A percentile compares a stretch with the other conserved stretches of the same genome.
Conservation (phyloP, 2,888 invertebrate genomes). For the Xestia c-nigrum region DNA sequence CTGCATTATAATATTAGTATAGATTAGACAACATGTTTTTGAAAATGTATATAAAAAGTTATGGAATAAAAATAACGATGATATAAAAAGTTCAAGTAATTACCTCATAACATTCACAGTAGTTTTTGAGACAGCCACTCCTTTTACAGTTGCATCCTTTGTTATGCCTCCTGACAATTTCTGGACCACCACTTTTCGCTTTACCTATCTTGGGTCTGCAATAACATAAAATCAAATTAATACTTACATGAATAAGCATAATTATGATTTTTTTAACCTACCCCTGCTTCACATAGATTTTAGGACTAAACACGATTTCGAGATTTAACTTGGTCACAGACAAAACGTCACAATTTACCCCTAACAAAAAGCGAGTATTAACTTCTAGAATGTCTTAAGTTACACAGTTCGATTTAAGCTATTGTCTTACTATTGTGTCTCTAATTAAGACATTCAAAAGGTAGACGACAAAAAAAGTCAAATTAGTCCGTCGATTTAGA, state of each 20-base stretch:
- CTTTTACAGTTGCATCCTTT: slow-evolving; percentile 99
- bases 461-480: too few species aligned
- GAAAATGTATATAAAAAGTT: background rate
- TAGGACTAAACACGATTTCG: background rate
- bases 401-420: too few species aligned
- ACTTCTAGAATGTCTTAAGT: too few species aligned
- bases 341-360: background rate
- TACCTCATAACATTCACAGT: slow-evolving; percentile 99
- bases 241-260: background rate
- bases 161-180: slow-evolving; percentile 95
- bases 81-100: background rate
- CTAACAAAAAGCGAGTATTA: background rate
- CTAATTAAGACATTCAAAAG: too few species aligned
- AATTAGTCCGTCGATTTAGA: too few species aligned
- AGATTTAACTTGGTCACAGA: background rate
- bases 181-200: slow-evolving; percentile 94
- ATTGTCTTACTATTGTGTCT: too few species aligned
- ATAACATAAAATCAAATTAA: background rate
- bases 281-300: background rate
- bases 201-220: slow-evolving; percentile 98
- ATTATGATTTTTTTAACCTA: background rate
- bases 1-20: too few species aligned
- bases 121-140: slow-evolving; percentile 99
- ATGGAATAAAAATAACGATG: background rate
- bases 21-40: too few species aligned